Evolutionary conservation across 2,797 vertebrate genomes (phyloP).

Genomic region (Champsocephalus esox): DNA sequence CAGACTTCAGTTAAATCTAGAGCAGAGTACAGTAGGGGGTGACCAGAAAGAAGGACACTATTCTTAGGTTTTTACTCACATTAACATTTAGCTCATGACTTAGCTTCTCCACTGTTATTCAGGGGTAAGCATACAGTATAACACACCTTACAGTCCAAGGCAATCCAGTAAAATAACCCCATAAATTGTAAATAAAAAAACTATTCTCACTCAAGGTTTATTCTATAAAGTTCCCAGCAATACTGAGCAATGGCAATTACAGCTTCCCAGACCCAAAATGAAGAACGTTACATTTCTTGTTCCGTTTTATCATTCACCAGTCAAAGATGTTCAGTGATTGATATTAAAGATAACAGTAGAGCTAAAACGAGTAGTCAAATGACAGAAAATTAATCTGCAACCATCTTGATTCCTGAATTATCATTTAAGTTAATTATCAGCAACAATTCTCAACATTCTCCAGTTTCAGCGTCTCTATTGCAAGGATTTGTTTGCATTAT

Average conservation of each 20-base stretch:
- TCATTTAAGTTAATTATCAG: background rate
- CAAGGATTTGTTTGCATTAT: background rate
- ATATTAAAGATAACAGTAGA: slow-evolving; percentile 1
- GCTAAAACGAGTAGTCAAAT: background rate
- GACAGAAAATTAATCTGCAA: background rate
- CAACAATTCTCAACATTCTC: background rate
- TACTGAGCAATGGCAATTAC: background rate
- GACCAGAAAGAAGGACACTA: slow-evolving; percentile 1
- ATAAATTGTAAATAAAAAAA: background rate
- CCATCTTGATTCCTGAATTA: background rate
- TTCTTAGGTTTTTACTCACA: background rate
- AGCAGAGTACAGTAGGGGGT: background rate
- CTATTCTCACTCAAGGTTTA: background rate
- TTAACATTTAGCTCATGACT: background rate
- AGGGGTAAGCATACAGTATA: background rate
- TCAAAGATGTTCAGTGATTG: background rate
- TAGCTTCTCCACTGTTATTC: background rate
- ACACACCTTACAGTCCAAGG: background rate
- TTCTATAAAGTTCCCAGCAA: background rate
- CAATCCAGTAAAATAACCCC: background rate
- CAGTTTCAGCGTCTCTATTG: background rate
- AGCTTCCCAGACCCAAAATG: background rate
- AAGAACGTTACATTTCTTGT: background rate
- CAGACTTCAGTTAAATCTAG: slow-evolving; percentile 29
- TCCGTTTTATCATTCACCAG: background rate